Evolutionary conservation across 2,888 invertebrate species (phyloP), one percentile per base, ranked within the genome.

Genomic region (Bruchidius siliquastri): DNA sequence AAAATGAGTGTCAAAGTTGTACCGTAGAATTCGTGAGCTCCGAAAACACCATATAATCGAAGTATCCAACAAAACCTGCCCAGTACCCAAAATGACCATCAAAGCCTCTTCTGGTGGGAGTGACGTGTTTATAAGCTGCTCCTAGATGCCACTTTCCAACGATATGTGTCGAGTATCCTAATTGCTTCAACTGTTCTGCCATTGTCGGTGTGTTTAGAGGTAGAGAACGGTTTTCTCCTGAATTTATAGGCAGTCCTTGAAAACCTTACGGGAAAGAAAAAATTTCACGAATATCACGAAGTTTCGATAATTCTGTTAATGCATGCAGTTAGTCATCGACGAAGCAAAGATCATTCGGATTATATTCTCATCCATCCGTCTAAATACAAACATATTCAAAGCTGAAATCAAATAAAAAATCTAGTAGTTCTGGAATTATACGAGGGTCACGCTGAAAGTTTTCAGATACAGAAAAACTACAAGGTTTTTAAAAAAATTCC

Each of bases 81-180:
- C 94, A 93, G 83, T 95, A 96, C 0, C 97, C 97, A 81, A 92
- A 94, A 84, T 96, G 94, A 0, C 90, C 88, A 79, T 94, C 92
- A 82, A 94, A 97, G 0, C 96, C 96, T 70, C 94, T 89, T 70
- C 88, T 87, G 0, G 89, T 90, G 0, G 95, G 95, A 1, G 93
- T 90, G 82, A 89, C 92, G 76, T 90, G 90, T 72, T 88, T 87
- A 70, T 89, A 88, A 71, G 91, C 91, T 87, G 91, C 92, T 0
- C 97, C 96, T 75, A 96, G 89, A 84, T 94, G 93, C 95, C 95
- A 95, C 88, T 96, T 96, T 3, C 96, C 96, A 2, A 96, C 90
- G 73, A 93, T 89, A 84, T 93, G 92, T 0, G 93, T 94, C 22
- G 86, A 86, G 83, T 95, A 96, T 10, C 94, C 94, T 26, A 88